Conservation (phyloP, 2,888 invertebrate species). For the Cosmorhoe ocellata region DNA sequence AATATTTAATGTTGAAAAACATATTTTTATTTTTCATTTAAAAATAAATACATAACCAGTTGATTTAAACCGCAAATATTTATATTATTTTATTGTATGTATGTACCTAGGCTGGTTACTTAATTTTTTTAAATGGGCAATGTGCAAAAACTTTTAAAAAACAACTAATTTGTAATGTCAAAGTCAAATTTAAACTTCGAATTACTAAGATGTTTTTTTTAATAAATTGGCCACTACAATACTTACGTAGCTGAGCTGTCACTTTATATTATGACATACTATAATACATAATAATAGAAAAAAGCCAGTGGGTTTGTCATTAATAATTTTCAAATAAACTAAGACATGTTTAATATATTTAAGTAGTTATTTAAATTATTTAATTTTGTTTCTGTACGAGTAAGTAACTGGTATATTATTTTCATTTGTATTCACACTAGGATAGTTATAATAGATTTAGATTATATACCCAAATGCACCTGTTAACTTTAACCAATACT, state of each 20-base stretch:
- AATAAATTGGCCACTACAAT: too few relatives aligned
- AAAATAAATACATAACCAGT: constrained; percentile 31
- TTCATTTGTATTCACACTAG: not conserved
- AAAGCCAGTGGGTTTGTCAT: not conserved
- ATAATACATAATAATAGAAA: not conserved
- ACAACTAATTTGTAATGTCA: too few relatives aligned
- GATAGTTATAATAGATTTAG: too few relatives aligned
- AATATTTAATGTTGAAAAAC: not conserved
- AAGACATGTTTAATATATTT: not conserved
- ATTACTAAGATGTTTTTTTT: too few relatives aligned
- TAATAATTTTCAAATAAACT: constrained; percentile 11
- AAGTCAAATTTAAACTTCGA: too few relatives aligned
- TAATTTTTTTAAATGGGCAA: constrained; percentile 21
- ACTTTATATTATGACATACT: not conserved
- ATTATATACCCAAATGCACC: too few relatives aligned
- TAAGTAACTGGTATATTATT: constrained; percentile 4
- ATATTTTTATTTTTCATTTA: constrained; percentile 3
- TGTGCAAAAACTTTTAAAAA: too few relatives aligned
- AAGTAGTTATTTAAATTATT: not conserved
- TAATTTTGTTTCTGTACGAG: constrained; percentile 1
- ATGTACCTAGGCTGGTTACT: constrained; percentile 49
- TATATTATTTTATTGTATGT: too few relatives aligned
- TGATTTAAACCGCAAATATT: too few relatives aligned
- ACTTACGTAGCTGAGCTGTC: not conserved
- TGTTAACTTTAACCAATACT: too few relatives aligned